phyloP scores from a whole-genome alignment of 2,888 invertebrate species.

The Cheilosia vulpina region DNA sequence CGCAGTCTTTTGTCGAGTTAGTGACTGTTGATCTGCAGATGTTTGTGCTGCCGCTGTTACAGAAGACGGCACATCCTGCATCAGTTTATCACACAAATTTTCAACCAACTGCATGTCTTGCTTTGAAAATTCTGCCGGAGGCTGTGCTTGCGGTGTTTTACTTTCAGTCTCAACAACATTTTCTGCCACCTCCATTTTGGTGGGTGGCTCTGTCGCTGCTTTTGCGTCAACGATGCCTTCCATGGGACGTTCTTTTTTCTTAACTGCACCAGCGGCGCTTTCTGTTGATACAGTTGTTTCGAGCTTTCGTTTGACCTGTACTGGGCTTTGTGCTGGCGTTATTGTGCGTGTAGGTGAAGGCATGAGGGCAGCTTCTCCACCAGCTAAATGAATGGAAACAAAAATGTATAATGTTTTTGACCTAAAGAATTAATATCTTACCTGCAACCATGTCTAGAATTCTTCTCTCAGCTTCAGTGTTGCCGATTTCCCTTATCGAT shows the following conservation, averaged over 20 bases:
- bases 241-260: constrained; percentile 87
- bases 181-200: constrained; percentile 80
- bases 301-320: constrained; percentile 89
- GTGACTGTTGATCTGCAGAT: constrained; percentile 47
- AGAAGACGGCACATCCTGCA: constrained; percentile 73
- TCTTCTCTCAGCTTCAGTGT: constrained; percentile 88
- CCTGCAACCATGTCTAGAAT: constrained; percentile 89
- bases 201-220: constrained; percentile 65
- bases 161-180: constrained; percentile 75
- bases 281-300: constrained; percentile 90
- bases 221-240: constrained; percentile 77
- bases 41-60: constrained; percentile 30
- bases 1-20: constrained; percentile 77
- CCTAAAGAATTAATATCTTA: constrained; percentile 75
- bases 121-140: constrained; percentile 76
- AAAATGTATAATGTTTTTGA: constrained; percentile 1
- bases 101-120: constrained; percentile 80
- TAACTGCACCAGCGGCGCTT: constrained; percentile 85
- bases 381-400: constrained; percentile 78
- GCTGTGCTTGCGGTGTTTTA: constrained; percentile 64
- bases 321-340: constrained; percentile 82
- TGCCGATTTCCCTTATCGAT: constrained; percentile 89
- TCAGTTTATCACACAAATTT: constrained; percentile 81
- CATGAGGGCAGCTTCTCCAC: constrained; percentile 85
- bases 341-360: constrained; percentile 87